Conservation (phyloP, 2,888 invertebrate genomes). For the Unio delphinus region DNA sequence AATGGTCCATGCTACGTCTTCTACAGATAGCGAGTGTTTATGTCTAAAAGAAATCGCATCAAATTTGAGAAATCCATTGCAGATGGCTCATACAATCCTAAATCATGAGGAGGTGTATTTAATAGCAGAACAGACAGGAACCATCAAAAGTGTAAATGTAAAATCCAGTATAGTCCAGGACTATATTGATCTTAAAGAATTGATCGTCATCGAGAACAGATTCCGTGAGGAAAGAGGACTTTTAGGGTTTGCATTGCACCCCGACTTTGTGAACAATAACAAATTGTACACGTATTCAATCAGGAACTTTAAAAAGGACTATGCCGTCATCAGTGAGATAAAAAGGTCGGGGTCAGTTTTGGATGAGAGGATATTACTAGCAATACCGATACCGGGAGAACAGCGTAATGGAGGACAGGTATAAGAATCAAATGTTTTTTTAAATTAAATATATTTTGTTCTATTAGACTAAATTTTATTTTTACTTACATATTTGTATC, state of each 20-base stretch:
- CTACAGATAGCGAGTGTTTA: constrained; percentile 15
- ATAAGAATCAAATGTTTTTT: too few relatives aligned
- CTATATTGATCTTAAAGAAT: constrained; percentile 36
- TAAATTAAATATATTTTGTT: too few relatives aligned
- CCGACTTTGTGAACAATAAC: constrained; percentile 46
- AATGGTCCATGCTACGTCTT: too few relatives aligned
- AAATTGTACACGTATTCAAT: constrained; percentile 58
- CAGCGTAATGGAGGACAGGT: constrained; percentile 67
- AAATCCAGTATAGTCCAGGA: constrained; percentile 1
- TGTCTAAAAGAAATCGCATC: constrained; percentile 31
- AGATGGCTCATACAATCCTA: constrained; percentile 18
- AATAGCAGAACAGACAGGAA: constrained; percentile 42
- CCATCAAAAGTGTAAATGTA: constrained; percentile 22
- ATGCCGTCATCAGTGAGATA: constrained; percentile 26
- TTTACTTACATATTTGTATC: too few relatives aligned
- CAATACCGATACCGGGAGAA: constrained; percentile 51
- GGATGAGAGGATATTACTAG: constrained; percentile 52
- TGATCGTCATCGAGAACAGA: constrained; percentile 16
- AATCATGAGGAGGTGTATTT: constrained; percentile 21
- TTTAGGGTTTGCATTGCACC: constrained; percentile 59
- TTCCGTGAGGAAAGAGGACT: constrained; percentile 55
- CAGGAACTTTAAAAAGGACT: constrained; percentile 18
- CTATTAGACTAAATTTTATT: too few relatives aligned
- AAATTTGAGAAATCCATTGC: constrained; percentile 29
- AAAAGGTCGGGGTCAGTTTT: constrained; percentile 15